These are phyloP conservation scores for Aleiodes testaceus DNA, from an alignment of 2,888 invertebrate genomes.

Conservation along the genomic window DNA sequence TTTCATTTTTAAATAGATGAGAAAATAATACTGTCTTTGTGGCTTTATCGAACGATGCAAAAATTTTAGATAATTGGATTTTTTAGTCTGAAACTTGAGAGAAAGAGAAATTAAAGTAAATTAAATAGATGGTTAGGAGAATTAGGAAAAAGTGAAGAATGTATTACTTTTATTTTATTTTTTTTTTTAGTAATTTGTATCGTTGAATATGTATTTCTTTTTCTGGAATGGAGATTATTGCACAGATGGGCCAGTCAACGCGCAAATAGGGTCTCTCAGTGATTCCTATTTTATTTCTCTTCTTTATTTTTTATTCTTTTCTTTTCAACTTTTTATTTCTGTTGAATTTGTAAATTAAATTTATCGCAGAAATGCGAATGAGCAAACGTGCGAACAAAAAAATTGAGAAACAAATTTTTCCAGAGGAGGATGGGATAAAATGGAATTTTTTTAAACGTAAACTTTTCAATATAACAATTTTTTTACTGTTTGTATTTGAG, in stretches of 20 bases:
- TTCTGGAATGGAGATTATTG: slow-evolving; percentile 10
- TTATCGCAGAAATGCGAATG: slow-evolving; percentile 6
- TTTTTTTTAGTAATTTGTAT: slow-evolving; percentile 3
- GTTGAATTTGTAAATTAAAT: slow-evolving; percentile 20
- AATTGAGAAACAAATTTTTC: slow-evolving; percentile 12
- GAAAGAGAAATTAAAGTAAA: not conserved
- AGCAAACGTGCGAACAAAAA: slow-evolving; percentile 14
- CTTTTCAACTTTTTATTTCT: not conserved
- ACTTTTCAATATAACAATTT: no score
- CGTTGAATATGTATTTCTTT: slow-evolving; percentile 4
- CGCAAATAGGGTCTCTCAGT: not conserved
- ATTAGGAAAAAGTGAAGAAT: slow-evolving; percentile 7
- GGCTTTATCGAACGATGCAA: slow-evolving; percentile 24
- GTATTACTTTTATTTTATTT: not conserved
- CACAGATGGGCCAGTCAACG: slow-evolving; percentile 48
- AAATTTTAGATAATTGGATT: slow-evolving; percentile 40
- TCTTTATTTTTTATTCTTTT: not conserved
- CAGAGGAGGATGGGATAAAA: slow-evolving; percentile 14
- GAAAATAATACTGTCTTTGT: not conserved
- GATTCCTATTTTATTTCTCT: not conserved
- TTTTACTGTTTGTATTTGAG: no score
- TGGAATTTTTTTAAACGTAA: not conserved
- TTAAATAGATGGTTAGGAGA: slow-evolving; percentile 16
- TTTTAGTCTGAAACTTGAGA: slow-evolving; percentile 16
- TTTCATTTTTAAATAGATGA: not conserved